Base-by-base conservation (phyloP, 2,888 invertebrate genomes). In the Rotaria magnacalcarata region DNA sequence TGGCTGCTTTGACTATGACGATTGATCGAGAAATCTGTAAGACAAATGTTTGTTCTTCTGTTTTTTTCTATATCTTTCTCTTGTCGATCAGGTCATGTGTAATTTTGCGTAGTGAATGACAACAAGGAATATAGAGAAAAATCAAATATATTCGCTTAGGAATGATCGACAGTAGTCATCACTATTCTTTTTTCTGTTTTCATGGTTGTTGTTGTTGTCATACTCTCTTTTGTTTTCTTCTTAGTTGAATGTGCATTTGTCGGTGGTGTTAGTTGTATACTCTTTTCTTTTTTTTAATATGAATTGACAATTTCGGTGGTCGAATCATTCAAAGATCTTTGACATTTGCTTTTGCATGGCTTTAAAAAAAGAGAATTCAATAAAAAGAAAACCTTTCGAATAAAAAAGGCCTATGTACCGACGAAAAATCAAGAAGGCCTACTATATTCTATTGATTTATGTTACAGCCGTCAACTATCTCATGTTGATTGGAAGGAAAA, bases 201-300 rank as follows among this genome's bases (percentile, higher is more conserved):
- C 2, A 14, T 60, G 14, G 14, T 67, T 67, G 19, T 67, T 67
- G 67, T 67, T 67, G 34, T 67, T 8, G 14, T 34, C 56, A 8
- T 24, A 56, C 21, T 27, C 60, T 27, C 50, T 34, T 34, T 27
- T 67, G 5, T 27, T 34, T 5, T 41, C 19, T 67, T 67, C 41
- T 67, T 67, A 67, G 67, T 67, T 67, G 11, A 67, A 67, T 67
- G 67, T 67, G 67, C 27, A 67, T 67, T 67, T 67, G 67, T 67
- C 67, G 14, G 67, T 67, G 27, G 67, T 67, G 10, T 67, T 67
- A 67, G 34, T 67, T 34, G 67, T 67, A 34, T 67, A 11, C 27
- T 27, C 11, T 67, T 67, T 34, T 24, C 34, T 67, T 67, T 19
- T 67, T 67, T 27, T 24, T 24, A 67, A 67, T 67, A 67, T 67